Evolutionary conservation across 2,888 invertebrate genomes (phyloP), one percentile per base, ranked within the genome.

Genomic region (Helleia helle): DNA sequence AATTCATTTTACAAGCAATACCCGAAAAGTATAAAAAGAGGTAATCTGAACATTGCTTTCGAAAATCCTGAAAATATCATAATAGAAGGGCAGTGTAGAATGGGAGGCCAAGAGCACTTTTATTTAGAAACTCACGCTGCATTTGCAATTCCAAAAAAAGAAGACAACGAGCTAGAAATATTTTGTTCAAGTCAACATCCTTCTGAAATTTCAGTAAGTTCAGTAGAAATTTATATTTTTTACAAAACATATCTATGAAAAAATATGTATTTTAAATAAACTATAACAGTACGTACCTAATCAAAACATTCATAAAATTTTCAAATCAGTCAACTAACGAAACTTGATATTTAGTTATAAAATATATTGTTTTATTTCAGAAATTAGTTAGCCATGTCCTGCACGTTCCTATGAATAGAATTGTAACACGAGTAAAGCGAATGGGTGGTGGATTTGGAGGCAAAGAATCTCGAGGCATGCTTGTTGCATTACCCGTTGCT

Each of bases 381-480:
- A 89, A 89, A 74, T 69, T 91, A 11, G 80, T 90, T 0, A 88
- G 93, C 1, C 88, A 91, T 50, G 86, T 91, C 2, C 80, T 96
- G 14, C 89, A 89, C 24, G 80, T 95, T 12, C 91, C 92, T 0
- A 88, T 90, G 55, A 91, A 92, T 57, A 89, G 90, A 59, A 86
- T 98, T 11, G 88, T 90, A 1, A 89, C 91, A 11, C 89, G 90
- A 48, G 92, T 93, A 0, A 96, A 96, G 66, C 88, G 98, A 40
- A 81, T 98, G 62, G 98, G 97, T 0, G 98, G 98, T 12, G 97
- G 96, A 17, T 98, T 98, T 67, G 98, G 98, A 6, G 98, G 97
- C 0, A 98, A 98, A 76, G 97, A 97, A 70, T 91, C 93, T 0
- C 87, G 94, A 34, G 86, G 89, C 1, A 72, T 87, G 46, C 57